phyloP scores from a whole-genome alignment of 2,113 vertebrate species.

The Probosciger aterrimus region DNA sequence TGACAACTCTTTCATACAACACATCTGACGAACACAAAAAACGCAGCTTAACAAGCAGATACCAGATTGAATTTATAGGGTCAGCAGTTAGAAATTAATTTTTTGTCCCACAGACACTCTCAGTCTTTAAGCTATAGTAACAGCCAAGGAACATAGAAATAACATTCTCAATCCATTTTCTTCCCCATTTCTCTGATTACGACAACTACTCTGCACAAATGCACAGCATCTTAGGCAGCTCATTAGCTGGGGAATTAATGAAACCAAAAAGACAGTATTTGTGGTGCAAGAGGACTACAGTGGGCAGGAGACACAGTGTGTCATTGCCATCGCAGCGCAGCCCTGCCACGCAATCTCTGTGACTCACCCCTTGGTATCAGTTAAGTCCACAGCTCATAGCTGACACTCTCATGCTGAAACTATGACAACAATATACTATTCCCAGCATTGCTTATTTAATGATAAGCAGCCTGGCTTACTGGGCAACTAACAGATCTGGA shows the following conservation, averaged over 20 bases:
- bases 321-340: neutral
- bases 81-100: neutral
- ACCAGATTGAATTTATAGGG: neutral
- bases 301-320: neutral
- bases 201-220: neutral
- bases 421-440: neutral
- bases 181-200: neutral
- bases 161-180: fast-evolving
- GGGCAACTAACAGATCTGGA: neutral
- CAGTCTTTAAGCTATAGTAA: neutral
- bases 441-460: neutral
- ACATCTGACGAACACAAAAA: neutral
- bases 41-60: neutral
- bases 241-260: neutral
- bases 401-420: neutral
- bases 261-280: neutral
- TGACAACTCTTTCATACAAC: neutral
- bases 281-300: neutral
- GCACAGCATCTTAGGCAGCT: neutral
- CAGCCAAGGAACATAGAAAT: neutral
- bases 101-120: neutral
- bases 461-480: neutral
- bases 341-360: neutral
- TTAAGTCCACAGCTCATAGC: neutral
- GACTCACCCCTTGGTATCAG: neutral